Percentiles rank a stretch among this genome's conserved stretches.
These are phyloP conservation scores for Ichneumon xanthorius DNA, from an alignment of 2,888 invertebrate genomes.

Conservation along the genomic window DNA sequence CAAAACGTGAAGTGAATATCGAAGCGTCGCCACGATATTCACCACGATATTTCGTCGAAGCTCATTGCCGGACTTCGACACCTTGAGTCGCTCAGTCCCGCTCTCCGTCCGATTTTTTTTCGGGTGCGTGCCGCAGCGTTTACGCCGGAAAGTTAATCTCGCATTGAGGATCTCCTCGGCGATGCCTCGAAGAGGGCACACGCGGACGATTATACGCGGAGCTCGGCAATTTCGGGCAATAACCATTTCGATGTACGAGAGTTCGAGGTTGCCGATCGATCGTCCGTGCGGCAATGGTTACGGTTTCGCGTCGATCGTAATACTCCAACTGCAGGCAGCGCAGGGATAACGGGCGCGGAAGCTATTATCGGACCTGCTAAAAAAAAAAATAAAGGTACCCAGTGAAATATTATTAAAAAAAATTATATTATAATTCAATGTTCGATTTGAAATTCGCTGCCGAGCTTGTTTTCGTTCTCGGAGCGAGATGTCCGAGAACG, in stretches of 20 bases:
- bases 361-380: not conserved
- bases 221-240: constrained; percentile 65
- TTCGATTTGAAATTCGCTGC: not conserved
- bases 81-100: constrained; percentile 33
- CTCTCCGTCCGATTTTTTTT: constrained; percentile 9
- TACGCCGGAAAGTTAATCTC: constrained; percentile 46
- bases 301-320: constrained; percentile 25
- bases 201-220: constrained; percentile 45
- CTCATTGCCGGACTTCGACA: constrained; percentile 42
- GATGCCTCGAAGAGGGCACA: constrained; percentile 22
- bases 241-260: constrained; percentile 59
- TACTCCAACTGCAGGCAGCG: not conserved
- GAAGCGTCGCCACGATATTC: constrained; percentile 1
- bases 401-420: not conserved
- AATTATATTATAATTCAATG: not conserved
- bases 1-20: not conserved
- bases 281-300: constrained; percentile 7
- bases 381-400: not conserved
- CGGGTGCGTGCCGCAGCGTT: constrained; percentile 31
- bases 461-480: not conserved
- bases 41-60: constrained; percentile 14
- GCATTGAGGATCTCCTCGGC: constrained; percentile 29
- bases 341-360: constrained; percentile 2
- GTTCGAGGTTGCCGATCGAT: constrained; percentile 34
- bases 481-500: not conserved